phyloP scores from a whole-genome alignment of 2,113 vertebrate genomes.

The Camarhynchus parvulus region DNA sequence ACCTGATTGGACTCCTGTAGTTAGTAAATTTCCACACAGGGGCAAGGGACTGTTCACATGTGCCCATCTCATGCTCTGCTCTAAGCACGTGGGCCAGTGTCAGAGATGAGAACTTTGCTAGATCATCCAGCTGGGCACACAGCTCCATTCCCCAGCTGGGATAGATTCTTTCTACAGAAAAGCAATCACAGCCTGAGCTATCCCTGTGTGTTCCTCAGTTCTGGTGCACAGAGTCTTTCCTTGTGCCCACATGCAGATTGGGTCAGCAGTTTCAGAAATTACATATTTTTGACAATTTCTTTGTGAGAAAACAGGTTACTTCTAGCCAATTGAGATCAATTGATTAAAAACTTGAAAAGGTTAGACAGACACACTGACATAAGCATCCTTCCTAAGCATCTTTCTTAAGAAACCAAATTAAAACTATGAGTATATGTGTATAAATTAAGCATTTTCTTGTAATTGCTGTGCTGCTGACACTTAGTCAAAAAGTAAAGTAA shows the following conservation, averaged over 20 bases:
- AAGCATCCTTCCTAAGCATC: background rate
- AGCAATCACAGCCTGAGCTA: background rate
- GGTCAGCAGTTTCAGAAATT: background rate
- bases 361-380: background rate
- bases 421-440: background rate
- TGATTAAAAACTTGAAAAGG: background rate
- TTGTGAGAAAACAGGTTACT: background rate
- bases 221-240: background rate
- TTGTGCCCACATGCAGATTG: background rate
- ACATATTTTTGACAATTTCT: fast-evolving
- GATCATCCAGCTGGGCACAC: background rate
- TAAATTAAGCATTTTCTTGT: background rate
- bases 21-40: background rate
- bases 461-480: background rate
- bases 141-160: background rate
- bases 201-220: fast-evolving
- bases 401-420: background rate
- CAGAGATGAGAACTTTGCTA: background rate
- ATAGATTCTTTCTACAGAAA: background rate
- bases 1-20: background rate
- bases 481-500: background rate
- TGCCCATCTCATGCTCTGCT: background rate
- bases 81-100: background rate
- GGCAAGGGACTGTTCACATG: background rate
- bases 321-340: background rate